phyloP scores from a whole-genome alignment of 2,113 vertebrate genomes.

The Riparia riparia region DNA sequence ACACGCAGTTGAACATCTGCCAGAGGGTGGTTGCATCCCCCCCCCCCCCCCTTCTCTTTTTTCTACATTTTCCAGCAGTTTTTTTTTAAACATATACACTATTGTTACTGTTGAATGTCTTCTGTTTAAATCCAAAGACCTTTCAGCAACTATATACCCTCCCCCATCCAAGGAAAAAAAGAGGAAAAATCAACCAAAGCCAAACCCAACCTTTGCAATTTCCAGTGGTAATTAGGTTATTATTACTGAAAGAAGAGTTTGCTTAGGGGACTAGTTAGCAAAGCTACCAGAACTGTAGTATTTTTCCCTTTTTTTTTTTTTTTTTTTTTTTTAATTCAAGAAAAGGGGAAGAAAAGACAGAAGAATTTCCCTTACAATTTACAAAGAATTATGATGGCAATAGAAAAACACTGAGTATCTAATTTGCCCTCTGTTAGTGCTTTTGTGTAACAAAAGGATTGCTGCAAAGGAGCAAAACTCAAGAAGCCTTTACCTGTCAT shows the following conservation, averaged over 20 bases:
- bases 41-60: neutral
- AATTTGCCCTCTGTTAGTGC: constrained; percentile 24
- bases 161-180: neutral
- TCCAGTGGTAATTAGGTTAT: constrained; percentile 61
- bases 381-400: constrained; percentile 48
- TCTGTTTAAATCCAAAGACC: neutral
- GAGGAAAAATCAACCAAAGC: neutral
- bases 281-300: constrained; percentile 55
- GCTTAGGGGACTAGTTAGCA: constrained; percentile 68
- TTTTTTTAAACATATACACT: neutral
- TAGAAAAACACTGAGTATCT: constrained; percentile 30
- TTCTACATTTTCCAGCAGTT: neutral
- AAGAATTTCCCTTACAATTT: constrained; percentile 62
- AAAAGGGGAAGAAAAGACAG: constrained; percentile 13
- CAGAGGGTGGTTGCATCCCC: neutral
- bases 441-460: neutral
- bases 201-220: constrained; percentile 15
- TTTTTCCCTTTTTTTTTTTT: neutral
- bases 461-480: neutral
- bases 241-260: constrained; percentile 63
- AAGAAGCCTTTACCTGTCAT: neutral
- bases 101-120: constrained; percentile 14
- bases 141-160: neutral
- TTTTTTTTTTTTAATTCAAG: constrained; percentile 22
- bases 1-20: constrained; percentile 66